Evolutionary conservation across 2,797 vertebrate genomes (phyloP).

Genomic region (Chelidonichthys spinosus): DNA sequence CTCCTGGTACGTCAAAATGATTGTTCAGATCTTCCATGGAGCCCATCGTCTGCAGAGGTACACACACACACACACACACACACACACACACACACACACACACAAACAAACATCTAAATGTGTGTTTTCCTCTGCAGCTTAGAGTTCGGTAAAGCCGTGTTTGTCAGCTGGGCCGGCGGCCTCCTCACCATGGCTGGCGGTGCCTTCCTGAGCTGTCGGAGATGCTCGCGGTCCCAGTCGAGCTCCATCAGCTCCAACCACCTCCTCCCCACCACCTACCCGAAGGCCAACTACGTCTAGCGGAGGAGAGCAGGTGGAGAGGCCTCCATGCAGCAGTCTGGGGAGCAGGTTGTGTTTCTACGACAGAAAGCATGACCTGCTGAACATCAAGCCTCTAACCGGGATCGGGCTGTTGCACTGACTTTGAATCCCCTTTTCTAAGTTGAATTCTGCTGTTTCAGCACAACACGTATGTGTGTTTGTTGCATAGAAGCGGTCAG

Average conservation of each 20-base stretch:
- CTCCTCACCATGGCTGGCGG: conserved; percentile 88
- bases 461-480: background rate
- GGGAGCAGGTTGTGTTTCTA: conserved; percentile 5
- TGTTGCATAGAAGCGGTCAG: background rate
- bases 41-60: conserved; percentile 55
- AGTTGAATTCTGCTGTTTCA: background rate
- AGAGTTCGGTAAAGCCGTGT: conserved; percentile 92
- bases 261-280: conserved; percentile 59
- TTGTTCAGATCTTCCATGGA: conserved; percentile 50
- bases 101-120: conserved; percentile 10
- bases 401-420: background rate
- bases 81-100: conserved; percentile 20
- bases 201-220: conserved; percentile 86
- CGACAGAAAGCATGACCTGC: no score
- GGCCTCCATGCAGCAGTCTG: background rate
- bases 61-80: conserved; percentile 6
- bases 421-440: background rate
- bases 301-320: conserved; percentile 71
- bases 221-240: conserved; percentile 70
- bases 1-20: conserved; percentile 76
- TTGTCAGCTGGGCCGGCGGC: conserved; percentile 90
- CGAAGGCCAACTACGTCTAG: conserved; percentile 89
- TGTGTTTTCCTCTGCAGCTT: conserved; percentile 72
- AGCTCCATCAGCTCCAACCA: conserved; percentile 43
- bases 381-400: conserved; percentile 6